phyloP scores from a whole-genome alignment of 2,888 invertebrate species.

The Agrotis clavis region DNA sequence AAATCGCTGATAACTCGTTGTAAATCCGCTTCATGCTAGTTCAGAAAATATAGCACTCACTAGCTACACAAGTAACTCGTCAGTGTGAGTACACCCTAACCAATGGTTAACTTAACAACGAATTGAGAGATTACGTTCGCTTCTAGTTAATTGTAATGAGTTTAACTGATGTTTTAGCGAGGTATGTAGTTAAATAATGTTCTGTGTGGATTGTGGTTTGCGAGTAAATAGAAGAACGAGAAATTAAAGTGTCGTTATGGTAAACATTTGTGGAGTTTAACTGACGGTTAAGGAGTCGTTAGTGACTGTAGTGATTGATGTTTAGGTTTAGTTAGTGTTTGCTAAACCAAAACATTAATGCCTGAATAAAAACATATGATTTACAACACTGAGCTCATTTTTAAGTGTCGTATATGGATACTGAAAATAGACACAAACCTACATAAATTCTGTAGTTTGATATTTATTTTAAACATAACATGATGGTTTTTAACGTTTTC shows the following conservation, averaged over 20 bases:
- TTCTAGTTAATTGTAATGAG: slow-evolving; percentile 52
- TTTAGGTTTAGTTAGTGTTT: neutral
- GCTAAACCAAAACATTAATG: neutral
- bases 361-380: too few relatives aligned
- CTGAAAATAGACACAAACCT: too few relatives aligned
- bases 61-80: too few relatives aligned
- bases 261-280: slow-evolving; percentile 20
- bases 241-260: slow-evolving; percentile 5
- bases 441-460: too few relatives aligned
- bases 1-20: too few relatives aligned
- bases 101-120: slow-evolving; percentile 34
- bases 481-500: too few relatives aligned
- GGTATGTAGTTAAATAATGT: slow-evolving; percentile 20
- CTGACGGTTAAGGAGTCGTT: neutral
- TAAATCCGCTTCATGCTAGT: too few relatives aligned
- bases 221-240: neutral
- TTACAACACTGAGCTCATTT: too few relatives aligned
- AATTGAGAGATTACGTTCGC: slow-evolving; percentile 53
- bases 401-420: too few relatives aligned
- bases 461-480: too few relatives aligned
- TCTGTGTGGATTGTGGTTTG: slow-evolving; percentile 16
- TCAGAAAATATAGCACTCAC: too few relatives aligned
- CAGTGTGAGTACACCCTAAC: slow-evolving; percentile 8
- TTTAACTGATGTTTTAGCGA: slow-evolving; percentile 24
- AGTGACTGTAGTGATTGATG: neutral